Conservation (phyloP, 2,797 vertebrate genomes). For the Molossus alvarezi region DNA sequence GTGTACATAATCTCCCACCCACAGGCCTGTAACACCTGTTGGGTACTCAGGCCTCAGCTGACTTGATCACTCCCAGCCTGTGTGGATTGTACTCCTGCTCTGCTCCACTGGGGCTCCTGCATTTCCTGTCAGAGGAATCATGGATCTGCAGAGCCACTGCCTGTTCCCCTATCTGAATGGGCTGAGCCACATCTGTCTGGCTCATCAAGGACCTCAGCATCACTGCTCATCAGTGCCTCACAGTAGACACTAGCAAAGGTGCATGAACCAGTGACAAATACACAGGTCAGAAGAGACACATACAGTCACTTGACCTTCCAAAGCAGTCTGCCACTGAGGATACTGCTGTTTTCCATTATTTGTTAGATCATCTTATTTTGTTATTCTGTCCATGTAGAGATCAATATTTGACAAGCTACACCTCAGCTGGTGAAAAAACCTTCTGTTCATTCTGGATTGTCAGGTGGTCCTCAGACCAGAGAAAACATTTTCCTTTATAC, state of each 20-base stretch:
- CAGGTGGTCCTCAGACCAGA: neutral
- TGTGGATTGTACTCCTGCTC: neutral
- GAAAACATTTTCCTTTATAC: neutral
- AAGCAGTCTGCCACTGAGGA: neutral
- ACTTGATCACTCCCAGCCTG: neutral
- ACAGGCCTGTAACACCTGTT: neutral
- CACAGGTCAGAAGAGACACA: neutral
- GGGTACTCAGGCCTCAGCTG: neutral
- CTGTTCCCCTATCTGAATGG: neutral
- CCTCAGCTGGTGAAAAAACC: neutral
- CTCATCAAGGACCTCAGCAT: neutral
- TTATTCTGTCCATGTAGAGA: neutral
- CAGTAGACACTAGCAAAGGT: neutral
- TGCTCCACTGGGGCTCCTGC: neutral
- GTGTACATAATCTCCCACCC: fast-evolving
- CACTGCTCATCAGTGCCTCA: neutral
- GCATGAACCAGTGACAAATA: neutral
- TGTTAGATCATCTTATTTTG: neutral
- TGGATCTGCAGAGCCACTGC: neutral
- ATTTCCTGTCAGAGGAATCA: neutral
- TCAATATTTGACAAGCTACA: neutral
- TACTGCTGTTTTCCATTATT: neutral
- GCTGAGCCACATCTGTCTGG: neutral
- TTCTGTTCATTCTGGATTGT: neutral
- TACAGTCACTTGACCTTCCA: neutral